Base-by-base conservation (phyloP, 2,797 vertebrate genomes). In the Hippoglossus hippoglossus region DNA sequence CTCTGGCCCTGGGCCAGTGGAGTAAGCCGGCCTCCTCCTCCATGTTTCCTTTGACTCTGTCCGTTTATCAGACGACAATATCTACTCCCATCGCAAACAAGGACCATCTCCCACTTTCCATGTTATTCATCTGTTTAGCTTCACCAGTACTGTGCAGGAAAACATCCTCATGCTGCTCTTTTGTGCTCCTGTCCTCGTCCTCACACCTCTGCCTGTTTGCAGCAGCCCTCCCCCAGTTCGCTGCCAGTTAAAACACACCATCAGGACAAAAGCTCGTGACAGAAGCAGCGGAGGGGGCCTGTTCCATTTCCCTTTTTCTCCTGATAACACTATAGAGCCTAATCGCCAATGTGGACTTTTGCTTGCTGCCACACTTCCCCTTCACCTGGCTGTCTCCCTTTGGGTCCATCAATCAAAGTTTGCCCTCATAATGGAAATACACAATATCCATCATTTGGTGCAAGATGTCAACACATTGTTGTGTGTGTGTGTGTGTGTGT, bases 161-260 rank as follows among this genome's bases (percentile, higher is more conserved):
- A 67, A 21, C 10, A 0, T 12, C 2, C 11, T 53, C 52, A 57
- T 13, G 11, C 41, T 68, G 21, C 11, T 4, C 49, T 25, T 72
- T 50, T 72, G 24, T 21, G 21, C 44, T 39, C 41, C 16, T 31
- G 44, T 71, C 73, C 60, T 77, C 72, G 5, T 67, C 55, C 28
- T 79, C 64, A 46, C 74, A 74, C 76, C 49, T 65, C 59, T 1
- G 71, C 39, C 67, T 61, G 65, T 24, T 68, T 15, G 1, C 8
- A 41, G 3, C 8, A 31, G 15, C 75, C 56, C 51, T 72, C 67
- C 46, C 69, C 73, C 47, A 12, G 25, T 75, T 61, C 64, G 53
- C 65, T 78, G 81, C 85, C 86, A 87, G 79, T 80, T 68, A 92
- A 94, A 94, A 91, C 88, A 90, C 76, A 80, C 74, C 36, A 2